phyloP scores from a whole-genome alignment of 1,140 invertebrate species.

The Holotrichia oblita region DNA sequence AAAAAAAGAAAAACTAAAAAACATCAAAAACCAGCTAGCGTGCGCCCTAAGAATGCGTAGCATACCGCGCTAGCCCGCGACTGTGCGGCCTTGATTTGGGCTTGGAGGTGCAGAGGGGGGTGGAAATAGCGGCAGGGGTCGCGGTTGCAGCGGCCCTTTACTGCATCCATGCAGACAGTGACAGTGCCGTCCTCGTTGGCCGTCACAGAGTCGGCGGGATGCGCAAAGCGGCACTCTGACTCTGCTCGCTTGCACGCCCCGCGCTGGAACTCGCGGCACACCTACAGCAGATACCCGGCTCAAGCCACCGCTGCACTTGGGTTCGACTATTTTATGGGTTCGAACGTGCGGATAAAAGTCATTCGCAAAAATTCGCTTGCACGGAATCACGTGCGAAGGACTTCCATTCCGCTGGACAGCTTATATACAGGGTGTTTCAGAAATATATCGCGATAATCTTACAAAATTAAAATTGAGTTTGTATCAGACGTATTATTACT shows the following conservation, averaged over 20 bases:
- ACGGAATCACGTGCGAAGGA: neutral
- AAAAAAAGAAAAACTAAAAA: conserved; percentile 47
- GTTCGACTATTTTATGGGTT: conserved; percentile 30
- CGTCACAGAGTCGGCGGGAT: conserved; percentile 93
- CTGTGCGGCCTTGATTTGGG: conserved; percentile 97
- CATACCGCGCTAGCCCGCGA: conserved; percentile 94
- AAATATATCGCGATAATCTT: too few relatives aligned
- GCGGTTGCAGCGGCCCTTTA: conserved; percentile 96
- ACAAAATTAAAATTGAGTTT: too few relatives aligned
- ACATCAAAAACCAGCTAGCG: conserved; percentile 53
- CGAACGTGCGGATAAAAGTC: neutral
- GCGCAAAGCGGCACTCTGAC: conserved; percentile 96
- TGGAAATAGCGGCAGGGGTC: conserved; percentile 97
- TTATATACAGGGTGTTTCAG: neutral
- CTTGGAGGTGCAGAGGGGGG: conserved; percentile 97
- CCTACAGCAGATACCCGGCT: conserved; percentile 72
- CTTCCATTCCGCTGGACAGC: neutral
- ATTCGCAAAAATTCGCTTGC: neutral
- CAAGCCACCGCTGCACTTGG: conserved; percentile 56
- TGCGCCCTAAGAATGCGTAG: conserved; percentile 68
- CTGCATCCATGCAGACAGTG: conserved; percentile 99
- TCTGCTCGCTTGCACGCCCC: conserved; percentile 96
- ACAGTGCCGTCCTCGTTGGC: conserved; percentile 95
- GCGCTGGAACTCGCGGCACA: conserved; percentile 98
- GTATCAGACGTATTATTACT: too few relatives aligned